Conservation (phyloP, 2,113 vertebrate species). For the Heterotis niloticus region DNA sequence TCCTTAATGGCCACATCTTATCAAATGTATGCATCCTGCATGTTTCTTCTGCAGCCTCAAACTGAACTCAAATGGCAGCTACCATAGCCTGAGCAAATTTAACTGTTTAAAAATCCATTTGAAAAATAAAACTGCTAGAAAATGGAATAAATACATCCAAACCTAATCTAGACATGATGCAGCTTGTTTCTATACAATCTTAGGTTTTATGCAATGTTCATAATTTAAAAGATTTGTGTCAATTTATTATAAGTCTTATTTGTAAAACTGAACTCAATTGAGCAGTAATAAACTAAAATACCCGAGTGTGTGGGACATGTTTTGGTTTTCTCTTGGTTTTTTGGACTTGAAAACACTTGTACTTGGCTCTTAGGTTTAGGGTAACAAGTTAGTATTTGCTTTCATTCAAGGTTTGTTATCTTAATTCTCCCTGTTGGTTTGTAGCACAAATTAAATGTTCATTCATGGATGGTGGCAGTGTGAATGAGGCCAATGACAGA, state of each 20-base stretch:
- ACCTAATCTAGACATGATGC: not conserved
- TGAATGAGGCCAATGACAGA: too few species aligned
- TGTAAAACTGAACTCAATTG: too few species aligned
- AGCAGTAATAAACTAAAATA: too few species aligned
- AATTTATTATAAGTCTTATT: not conserved
- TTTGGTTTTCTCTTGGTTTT: too few species aligned
- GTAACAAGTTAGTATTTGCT: too few species aligned
- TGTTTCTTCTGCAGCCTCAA: not conserved
- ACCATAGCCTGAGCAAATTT: not conserved
- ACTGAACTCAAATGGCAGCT: conserved; percentile 2
- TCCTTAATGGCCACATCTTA: not conserved
- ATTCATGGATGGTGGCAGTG: too few species aligned
- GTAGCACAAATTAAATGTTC: too few species aligned
- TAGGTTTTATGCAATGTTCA: not conserved
- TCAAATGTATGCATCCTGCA: not conserved
- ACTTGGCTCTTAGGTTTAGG: too few species aligned
- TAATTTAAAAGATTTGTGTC: not conserved
- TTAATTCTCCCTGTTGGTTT: too few species aligned
- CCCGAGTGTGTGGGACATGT: too few species aligned
- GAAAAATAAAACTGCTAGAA: not conserved
- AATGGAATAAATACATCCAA: conserved; percentile 13
- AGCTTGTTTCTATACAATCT: not conserved
- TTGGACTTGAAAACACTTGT: too few species aligned
- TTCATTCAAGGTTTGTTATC: too few species aligned
- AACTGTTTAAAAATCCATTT: not conserved